Base-by-base conservation (phyloP, 2,797 vertebrate species). In the Sparus aurata region DNA sequence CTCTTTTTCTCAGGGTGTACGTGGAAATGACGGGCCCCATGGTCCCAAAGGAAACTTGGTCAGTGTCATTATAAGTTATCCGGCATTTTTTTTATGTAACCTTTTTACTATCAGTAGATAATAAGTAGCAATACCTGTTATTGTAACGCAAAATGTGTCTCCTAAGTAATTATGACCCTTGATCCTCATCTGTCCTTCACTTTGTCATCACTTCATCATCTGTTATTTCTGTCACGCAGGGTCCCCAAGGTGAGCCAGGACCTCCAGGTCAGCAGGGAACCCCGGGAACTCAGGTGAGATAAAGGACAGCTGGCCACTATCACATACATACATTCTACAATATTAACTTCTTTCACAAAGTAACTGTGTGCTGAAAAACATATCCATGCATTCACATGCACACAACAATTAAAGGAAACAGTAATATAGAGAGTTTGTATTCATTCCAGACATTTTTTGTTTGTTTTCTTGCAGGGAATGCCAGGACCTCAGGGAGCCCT, bases 1-100 rank as follows among this genome's bases (percentile, higher is more conserved):
- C 11, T 75, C 60, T 62, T 57, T 15, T 62, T 78, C 60, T 64
- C 88, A 98, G 97, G 97, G 97, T 12, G 95, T 97, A 5, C 95
- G 97, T 73, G 97, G 97, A 91, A 96, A 96, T 73, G 97, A 98
- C 10, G 97, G 97, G 17, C 94, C 94, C n/a, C 90, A 96, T 0
- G 97, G 97, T 63, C 95, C 96, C 59, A 98, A 98, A 89, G 97
- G 97, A 91, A 97, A 96, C 89, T 88, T 97, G 96, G 97, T 98
- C 73, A 96, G 97, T 95, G 41, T 65, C 53, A 13, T 7, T 20
- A 0, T 46, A 13, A 57, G 4, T 61, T 71, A 15, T 69, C 60
- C 2, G 38, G 12, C 11, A 22, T 66, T 16, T 60, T 20, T 27
- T 46, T 68, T 1, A 0, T 3, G 2, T 80, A 11, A 64, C 20